These are phyloP conservation scores for Numenius phaeopus DNA, from an alignment of 2,797 vertebrate species.

Conservation along the genomic window DNA sequence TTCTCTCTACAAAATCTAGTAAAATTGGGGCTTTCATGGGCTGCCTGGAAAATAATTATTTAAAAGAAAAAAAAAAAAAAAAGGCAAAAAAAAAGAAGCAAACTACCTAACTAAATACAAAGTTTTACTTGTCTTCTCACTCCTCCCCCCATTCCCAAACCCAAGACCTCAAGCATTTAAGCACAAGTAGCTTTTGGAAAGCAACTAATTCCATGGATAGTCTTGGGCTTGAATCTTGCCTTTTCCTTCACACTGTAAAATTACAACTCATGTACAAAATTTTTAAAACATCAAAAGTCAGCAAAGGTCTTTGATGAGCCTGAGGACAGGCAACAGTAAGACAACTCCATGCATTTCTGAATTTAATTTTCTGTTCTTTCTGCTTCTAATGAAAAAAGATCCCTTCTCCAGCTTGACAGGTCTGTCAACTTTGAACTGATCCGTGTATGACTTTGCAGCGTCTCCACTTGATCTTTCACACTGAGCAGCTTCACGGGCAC, in stretches of 20 bases:
- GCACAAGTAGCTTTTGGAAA: neutral
- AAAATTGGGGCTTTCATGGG: neutral
- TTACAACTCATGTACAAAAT: neutral
- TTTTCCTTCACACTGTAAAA: neutral
- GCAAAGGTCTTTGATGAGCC: constrained; percentile 4
- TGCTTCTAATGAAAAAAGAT: neutral
- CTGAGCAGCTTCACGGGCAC: neutral
- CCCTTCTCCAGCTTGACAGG: neutral
- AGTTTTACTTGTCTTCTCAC: neutral
- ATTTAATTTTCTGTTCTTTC: constrained; percentile 43
- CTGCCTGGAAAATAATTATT: neutral
- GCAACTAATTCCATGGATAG: neutral
- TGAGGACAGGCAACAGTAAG: neutral
- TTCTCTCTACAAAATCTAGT: neutral
- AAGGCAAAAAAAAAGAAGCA: neutral
- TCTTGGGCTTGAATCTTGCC: neutral
- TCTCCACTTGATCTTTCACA: neutral
- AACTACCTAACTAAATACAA: neutral
- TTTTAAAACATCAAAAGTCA: neutral
- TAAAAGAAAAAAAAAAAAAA: neutral
- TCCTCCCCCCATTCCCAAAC: neutral
- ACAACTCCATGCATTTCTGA: neutral
- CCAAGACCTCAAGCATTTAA: neutral
- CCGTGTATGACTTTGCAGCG: neutral
- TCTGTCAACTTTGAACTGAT: neutral